phyloP scores from a whole-genome alignment of 35 echinoderm and acorn worm genomes.

The Heliocidaris tuberculata region DNA sequence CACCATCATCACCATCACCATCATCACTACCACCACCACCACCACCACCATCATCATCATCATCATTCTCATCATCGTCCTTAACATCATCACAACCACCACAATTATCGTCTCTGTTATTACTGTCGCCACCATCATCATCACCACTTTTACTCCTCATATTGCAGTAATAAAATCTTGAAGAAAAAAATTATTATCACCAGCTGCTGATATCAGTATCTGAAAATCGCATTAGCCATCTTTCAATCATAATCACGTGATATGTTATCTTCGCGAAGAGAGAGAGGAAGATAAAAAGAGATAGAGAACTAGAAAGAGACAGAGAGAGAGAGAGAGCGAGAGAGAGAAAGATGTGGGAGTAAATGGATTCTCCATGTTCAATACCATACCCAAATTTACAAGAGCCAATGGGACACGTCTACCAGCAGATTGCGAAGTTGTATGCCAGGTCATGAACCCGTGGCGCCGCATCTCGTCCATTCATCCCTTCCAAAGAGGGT shows the following conservation, averaged over 20 bases:
- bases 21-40: background rate
- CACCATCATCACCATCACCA: background rate
- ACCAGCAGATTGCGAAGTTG: background rate
- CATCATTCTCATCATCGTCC: background rate
- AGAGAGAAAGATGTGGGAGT: background rate
- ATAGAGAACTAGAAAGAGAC: background rate
- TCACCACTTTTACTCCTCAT: too few species aligned
- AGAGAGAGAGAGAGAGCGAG: background rate
- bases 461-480: background rate
- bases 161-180: background rate
- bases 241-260: background rate
- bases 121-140: too few species aligned
- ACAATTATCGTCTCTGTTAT: background rate
- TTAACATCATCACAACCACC: background rate
- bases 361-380: background rate
- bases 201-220: background rate
- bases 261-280: background rate
- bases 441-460: background rate
- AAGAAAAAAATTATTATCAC: background rate
- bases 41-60: background rate
- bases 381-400: background rate
- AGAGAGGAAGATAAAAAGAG: background rate
- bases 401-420: background rate
- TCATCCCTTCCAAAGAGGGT: background rate
- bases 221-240: background rate